Percentiles rank a stretch among this genome's conserved stretches.
Conservation (phyloP, 1,140 invertebrate species). For the Dryas iulia region DNA sequence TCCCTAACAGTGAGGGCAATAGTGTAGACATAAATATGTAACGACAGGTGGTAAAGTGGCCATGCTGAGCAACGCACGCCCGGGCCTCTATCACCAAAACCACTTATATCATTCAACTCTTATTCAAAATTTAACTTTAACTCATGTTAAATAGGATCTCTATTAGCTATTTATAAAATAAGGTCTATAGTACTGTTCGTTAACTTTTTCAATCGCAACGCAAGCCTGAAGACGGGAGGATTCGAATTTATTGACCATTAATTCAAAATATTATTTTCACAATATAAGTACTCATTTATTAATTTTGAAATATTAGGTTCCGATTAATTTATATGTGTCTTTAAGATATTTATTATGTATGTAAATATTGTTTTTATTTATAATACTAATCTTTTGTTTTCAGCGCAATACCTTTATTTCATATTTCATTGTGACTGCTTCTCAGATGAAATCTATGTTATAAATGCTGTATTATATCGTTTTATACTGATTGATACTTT, state of each 20-base stretch:
- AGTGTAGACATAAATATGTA: conserved; percentile 80
- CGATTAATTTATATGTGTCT: conserved; percentile 80
- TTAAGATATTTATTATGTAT: conserved; percentile 79
- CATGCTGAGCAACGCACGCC: conserved; percentile 77
- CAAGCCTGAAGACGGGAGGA: conserved; percentile 78
- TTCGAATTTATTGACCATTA: conserved; percentile 80
- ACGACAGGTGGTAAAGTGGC: conserved; percentile 78
- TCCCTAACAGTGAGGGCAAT: conserved; percentile 79
- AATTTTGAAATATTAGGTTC: conserved; percentile 80
- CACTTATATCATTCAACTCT: conserved; percentile 34
- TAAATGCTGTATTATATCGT: background rate
- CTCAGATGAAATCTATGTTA: background rate
- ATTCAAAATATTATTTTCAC: conserved; percentile 81
- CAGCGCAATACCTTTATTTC: conserved; percentile 24
- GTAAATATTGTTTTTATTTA: conserved; percentile 78
- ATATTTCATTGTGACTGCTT: conserved; percentile 6
- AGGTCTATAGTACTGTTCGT: conserved; percentile 32
- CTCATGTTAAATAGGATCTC: background rate
- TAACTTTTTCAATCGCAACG: conserved; percentile 54
- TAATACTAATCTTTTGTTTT: conserved; percentile 74
- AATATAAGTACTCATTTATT: conserved; percentile 81
- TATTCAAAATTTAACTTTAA: conserved; percentile 59
- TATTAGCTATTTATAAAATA: background rate
- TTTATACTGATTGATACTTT: too few species aligned
- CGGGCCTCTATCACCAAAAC: conserved; percentile 31